These are phyloP conservation scores for Cephalopachus bancanus DNA, from an alignment of 2,797 vertebrate species.

Conservation along the genomic window DNA sequence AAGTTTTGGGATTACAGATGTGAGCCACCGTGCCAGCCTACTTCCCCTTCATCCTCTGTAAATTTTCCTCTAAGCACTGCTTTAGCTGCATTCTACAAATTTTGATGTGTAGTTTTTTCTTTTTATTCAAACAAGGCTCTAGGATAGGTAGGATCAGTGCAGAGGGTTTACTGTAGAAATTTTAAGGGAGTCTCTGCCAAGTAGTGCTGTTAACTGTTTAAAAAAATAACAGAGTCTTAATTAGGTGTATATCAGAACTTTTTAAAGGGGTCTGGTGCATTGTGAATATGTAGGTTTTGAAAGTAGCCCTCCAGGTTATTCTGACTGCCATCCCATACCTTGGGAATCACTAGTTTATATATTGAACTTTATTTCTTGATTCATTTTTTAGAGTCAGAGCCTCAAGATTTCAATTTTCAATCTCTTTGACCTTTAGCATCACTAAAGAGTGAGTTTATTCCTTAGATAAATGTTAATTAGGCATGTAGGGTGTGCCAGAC, in stretches of 20 bases:
- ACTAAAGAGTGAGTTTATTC: background rate
- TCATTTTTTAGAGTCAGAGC: constrained; percentile 17
- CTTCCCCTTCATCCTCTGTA: background rate
- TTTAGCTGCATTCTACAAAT: background rate
- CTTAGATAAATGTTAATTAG: background rate
- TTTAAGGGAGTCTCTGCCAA: constrained; percentile 12
- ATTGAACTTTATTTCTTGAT: background rate
- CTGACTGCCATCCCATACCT: background rate
- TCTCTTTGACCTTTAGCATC: background rate
- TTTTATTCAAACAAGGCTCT: background rate
- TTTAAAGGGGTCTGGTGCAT: background rate
- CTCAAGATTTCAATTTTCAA: background rate
- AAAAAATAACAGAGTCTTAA: background rate
- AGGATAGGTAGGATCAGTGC: background rate
- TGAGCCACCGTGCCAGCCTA: background rate
- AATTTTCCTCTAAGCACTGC: background rate
- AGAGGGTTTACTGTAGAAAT: background rate
- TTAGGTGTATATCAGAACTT: background rate
- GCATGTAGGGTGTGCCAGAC: background rate
- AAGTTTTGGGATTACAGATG: no score
- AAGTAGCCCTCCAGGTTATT: background rate
- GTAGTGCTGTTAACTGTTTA: background rate
- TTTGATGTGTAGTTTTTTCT: constrained; percentile 25
- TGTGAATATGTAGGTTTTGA: background rate
- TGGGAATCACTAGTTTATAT: background rate